Evolutionary conservation across 2,888 invertebrate species (phyloP).

Genomic region (Drosophila neonasuta): DNA sequence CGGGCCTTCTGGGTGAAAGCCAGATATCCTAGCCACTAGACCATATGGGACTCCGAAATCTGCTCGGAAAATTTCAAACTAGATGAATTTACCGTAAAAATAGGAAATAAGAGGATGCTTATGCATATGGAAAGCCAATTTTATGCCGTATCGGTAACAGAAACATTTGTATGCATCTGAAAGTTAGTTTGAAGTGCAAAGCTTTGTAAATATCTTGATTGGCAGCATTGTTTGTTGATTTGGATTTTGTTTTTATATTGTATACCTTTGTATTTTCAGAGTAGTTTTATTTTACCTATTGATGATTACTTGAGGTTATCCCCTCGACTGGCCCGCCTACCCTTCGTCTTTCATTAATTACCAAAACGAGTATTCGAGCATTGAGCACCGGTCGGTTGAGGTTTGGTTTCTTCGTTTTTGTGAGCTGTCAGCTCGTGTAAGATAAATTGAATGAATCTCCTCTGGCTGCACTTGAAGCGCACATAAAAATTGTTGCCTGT

Average conservation of each 20-base stretch:
- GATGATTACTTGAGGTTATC: slow-evolving; percentile 41
- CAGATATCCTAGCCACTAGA: slow-evolving; percentile 83
- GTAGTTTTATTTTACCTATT: slow-evolving; percentile 47
- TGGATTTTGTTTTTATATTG: slow-evolving; percentile 9
- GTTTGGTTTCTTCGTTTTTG: slow-evolving; percentile 24
- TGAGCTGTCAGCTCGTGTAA: slow-evolving; percentile 51
- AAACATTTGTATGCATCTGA: background rate
- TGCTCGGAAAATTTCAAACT: background rate
- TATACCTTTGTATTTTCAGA: slow-evolving; percentile 22
- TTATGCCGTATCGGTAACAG: background rate
- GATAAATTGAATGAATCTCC: slow-evolving; percentile 70
- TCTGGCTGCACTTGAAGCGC: slow-evolving; percentile 68
- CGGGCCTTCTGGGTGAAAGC: slow-evolving; percentile 83
- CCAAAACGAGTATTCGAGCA: slow-evolving; percentile 63
- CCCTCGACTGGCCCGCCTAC: slow-evolving; percentile 21
- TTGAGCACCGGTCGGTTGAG: slow-evolving; percentile 37
- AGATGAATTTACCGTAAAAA: background rate
- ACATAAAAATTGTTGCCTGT: slow-evolving; percentile 72
- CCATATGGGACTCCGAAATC: slow-evolving; percentile 80
- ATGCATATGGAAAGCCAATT: background rate
- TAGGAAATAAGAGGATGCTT: background rate
- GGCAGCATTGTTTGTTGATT: slow-evolving; percentile 32
- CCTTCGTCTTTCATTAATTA: slow-evolving; percentile 53
- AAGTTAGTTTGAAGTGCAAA: slow-evolving; percentile 44
- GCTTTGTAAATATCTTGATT: slow-evolving; percentile 48